Base-by-base conservation (phyloP, 2,113 vertebrate genomes). In the Scortum barcoo region DNA sequence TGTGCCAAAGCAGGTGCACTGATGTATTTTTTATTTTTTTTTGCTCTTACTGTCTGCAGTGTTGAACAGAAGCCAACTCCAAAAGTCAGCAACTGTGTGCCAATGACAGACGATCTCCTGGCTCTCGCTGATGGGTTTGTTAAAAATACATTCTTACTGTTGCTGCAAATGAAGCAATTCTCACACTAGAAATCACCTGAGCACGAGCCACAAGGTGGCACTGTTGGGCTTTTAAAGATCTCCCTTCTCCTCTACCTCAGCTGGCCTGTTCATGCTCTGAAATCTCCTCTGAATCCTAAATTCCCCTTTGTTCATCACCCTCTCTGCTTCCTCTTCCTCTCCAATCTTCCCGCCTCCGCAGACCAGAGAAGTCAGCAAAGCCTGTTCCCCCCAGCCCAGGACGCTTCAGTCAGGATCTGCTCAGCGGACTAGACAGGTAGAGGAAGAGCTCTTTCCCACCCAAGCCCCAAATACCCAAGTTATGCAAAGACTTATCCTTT, bases 381-480 rank as follows among this genome's bases (percentile, higher is more conserved):
- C 88, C 86, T 2, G 63, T 83, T 68, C 89, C 93, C 10, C 33
- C 73, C 72, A 91, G 88, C 40, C 86, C 91, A 26, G 91, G 86
- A 72, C 50, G 28, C 44, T 91, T 86, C 89, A 93, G 89, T 86
- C 91, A 91, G 79, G 90, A 93, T 83, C 85, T 94, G 72, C 89
- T 94, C 46, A 22, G 84, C 5, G 88, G 69, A 73, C 33, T 87
- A 56, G 88, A 90, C 76, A 88, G 89, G 94, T 94, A 92, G 3
- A 76, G 30, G 3, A 88, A 61, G 24, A 78, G 48, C 48, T 61
- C 22, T 69, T 85, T 78, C 66, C 72, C 14, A 57, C 56, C 67
- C 63, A 69, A 67, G 17, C n/a, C 66, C 17, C 26, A 42, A 80
- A 83, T 54, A 58, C 28, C 28, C 40, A 19, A 72, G 26, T 73